Evolutionary conservation across 2,888 invertebrate genomes (phyloP).

Genomic region (Andrena camellia): DNA sequence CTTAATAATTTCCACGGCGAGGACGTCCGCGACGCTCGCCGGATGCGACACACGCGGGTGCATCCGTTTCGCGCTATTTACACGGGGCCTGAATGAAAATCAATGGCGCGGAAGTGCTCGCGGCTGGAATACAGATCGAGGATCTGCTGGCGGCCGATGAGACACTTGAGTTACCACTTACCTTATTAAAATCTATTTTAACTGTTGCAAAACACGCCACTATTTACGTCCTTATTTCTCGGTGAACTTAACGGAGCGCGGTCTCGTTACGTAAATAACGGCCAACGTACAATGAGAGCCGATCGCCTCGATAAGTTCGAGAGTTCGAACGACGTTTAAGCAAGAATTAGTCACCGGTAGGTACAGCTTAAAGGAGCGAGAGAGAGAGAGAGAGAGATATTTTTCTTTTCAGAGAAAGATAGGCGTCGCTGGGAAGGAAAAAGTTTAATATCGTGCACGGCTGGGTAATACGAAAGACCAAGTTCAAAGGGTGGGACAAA

Average conservation of each 20-base stretch:
- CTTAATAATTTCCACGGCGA: not conserved
- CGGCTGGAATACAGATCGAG: constrained; percentile 49
- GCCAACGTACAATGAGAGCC: not conserved
- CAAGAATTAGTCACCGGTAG: not conserved
- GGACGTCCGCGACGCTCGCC: not conserved
- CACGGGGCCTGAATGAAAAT: constrained; percentile 38
- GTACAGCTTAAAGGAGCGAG: not conserved
- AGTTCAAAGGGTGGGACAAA: constrained; percentile 13
- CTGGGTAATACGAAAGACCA: not conserved
- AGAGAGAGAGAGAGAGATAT: not conserved
- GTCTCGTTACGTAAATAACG: constrained; percentile 54
- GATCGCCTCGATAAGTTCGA: not conserved
- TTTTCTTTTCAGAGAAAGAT: not conserved
- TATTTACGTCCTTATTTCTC: constrained; percentile 56
- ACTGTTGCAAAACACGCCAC: constrained; percentile 53
- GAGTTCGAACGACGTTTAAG: not conserved
- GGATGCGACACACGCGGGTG: not conserved
- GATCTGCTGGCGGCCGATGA: constrained; percentile 57
- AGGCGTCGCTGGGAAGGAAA: not conserved
- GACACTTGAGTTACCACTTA: constrained; percentile 53
- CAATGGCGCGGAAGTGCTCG: constrained; percentile 54
- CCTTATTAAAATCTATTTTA: constrained; percentile 61
- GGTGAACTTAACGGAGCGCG: constrained; percentile 45
- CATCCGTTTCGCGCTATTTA: constrained; percentile 30
- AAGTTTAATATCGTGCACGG: constrained; percentile 29